Evolutionary conservation across 2,888 invertebrate species (phyloP).

Genomic region (Microplitis deprimator): DNA sequence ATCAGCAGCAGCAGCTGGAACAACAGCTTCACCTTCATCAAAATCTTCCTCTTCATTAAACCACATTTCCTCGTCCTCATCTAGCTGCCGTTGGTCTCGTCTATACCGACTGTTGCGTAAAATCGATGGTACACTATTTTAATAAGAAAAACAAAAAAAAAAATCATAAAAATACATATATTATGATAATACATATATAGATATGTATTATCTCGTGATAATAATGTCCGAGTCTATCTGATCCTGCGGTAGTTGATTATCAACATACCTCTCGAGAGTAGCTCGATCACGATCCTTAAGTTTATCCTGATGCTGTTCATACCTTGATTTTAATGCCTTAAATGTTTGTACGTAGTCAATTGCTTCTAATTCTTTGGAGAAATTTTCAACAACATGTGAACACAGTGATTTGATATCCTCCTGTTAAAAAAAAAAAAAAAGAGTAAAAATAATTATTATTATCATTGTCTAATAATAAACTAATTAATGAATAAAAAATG

Average conservation of each 20-base stretch:
- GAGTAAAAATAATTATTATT: slow-evolving; percentile 19
- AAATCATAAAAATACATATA: background rate
- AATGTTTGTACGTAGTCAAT: slow-evolving; percentile 99
- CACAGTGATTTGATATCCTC: slow-evolving; percentile 93
- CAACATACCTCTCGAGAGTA: slow-evolving; percentile 78
- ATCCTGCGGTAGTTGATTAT: slow-evolving; percentile 1
- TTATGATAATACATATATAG: slow-evolving; percentile 6
- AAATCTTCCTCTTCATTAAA: slow-evolving; percentile 97
- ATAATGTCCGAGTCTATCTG: slow-evolving; percentile 17
- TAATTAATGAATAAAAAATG: slow-evolving; percentile 16
- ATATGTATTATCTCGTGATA: slow-evolving; percentile 15
- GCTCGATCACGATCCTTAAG: slow-evolving; percentile 88
- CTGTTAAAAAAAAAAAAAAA: slow-evolving; percentile 61
- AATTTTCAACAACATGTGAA: slow-evolving; percentile 96
- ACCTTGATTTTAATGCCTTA: slow-evolving; percentile 89
- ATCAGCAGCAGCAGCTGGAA: slow-evolving; percentile 71
- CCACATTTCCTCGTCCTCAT: slow-evolving; percentile 99
- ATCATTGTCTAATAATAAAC: slow-evolving; percentile 7
- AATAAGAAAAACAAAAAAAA: slow-evolving; percentile 3
- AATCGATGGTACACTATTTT: slow-evolving; percentile 82
- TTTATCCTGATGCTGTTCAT: slow-evolving; percentile 93
- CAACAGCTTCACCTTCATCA: slow-evolving; percentile 81
- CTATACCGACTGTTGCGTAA: slow-evolving; percentile 86
- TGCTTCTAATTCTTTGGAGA: slow-evolving; percentile 93
- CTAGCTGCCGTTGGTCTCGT: slow-evolving; percentile 92